phyloP scores from a whole-genome alignment of 2,888 invertebrate genomes.

The Perdita meconis region DNA sequence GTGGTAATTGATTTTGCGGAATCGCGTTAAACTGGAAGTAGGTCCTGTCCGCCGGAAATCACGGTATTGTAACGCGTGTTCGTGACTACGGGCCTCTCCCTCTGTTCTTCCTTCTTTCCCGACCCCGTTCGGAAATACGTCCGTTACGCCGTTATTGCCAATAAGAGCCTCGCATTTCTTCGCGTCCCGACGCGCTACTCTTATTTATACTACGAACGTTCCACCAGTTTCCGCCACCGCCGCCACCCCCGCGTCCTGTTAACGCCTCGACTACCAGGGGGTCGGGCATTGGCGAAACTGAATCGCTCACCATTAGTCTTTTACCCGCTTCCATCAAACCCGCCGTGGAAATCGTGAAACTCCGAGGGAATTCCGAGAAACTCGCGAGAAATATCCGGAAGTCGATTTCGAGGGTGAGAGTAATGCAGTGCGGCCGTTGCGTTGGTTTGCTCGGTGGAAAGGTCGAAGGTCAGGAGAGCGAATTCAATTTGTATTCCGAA shows the following conservation, averaged over 20 bases:
- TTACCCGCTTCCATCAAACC: not conserved
- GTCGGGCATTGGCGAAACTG: not conserved
- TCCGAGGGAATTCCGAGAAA: not conserved
- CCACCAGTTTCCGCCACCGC: not conserved
- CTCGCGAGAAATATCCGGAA: not conserved
- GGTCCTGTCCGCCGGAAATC: conserved; percentile 65
- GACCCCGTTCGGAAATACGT: conserved; percentile 23
- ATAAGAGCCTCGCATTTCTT: conserved; percentile 44
- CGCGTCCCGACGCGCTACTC: not conserved
- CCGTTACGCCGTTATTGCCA: conserved; percentile 36
- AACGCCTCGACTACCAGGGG: not conserved
- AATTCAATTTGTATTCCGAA: not conserved
- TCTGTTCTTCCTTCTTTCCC: not conserved
- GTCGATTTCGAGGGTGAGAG: not conserved
- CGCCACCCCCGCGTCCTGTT: not conserved
- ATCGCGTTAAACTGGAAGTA: conserved; percentile 70
- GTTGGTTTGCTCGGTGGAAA: not conserved
- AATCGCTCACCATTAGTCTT: conserved; percentile 31
- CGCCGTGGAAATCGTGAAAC: conserved; percentile 8
- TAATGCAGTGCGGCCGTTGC: not conserved
- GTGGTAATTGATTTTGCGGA: conserved; percentile 72
- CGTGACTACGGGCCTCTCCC: conserved; percentile 19
- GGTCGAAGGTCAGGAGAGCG: not conserved
- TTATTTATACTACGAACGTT: conserved; percentile 49
- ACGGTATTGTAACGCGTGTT: conserved; percentile 55